phyloP scores from a whole-genome alignment of 2,888 invertebrate genomes.

The Clepsis dumicolana region DNA sequence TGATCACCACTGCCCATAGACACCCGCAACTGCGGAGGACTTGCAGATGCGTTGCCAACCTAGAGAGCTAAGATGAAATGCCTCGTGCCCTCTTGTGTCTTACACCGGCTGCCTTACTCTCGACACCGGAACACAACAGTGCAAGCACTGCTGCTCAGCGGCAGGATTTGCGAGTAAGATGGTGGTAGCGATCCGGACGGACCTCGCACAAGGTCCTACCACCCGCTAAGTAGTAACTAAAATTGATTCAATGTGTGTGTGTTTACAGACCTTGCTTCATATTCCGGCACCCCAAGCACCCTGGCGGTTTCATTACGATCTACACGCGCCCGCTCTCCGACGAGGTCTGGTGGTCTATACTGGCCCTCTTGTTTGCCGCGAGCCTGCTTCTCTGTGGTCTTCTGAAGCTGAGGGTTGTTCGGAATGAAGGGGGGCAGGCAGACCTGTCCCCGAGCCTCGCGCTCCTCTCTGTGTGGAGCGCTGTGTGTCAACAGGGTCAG shows the following conservation, averaged over 20 bases:
- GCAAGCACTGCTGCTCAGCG: too few relatives aligned
- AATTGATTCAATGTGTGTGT: not conserved
- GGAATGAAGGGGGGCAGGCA: constrained; percentile 49
- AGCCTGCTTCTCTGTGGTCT: constrained; percentile 57
- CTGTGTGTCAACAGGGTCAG: constrained; percentile 81
- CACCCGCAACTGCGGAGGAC: too few relatives aligned
- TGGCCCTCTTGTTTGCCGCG: constrained; percentile 64
- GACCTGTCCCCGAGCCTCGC: constrained; percentile 79
- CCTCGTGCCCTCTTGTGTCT: too few relatives aligned
- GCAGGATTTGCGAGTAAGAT: too few relatives aligned
- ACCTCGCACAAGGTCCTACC: too few relatives aligned
- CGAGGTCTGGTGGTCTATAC: constrained; percentile 85
- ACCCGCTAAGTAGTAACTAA: not conserved
- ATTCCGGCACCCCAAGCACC: constrained; percentile 88
- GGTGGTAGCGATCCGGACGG: too few relatives aligned
- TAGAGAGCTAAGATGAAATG: too few relatives aligned
- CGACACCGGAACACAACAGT: too few relatives aligned
- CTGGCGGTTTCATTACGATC: constrained; percentile 85
- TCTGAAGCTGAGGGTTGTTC: constrained; percentile 55
- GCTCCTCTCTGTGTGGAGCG: constrained; percentile 74
- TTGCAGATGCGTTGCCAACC: too few relatives aligned
- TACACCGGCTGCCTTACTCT: too few relatives aligned
- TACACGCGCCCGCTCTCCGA: constrained; percentile 88
- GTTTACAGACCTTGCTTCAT: constrained; percentile 87
- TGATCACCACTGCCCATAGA: too few relatives aligned